Conservation (phyloP, 2,888 invertebrate species). For the Tipula confusa region DNA sequence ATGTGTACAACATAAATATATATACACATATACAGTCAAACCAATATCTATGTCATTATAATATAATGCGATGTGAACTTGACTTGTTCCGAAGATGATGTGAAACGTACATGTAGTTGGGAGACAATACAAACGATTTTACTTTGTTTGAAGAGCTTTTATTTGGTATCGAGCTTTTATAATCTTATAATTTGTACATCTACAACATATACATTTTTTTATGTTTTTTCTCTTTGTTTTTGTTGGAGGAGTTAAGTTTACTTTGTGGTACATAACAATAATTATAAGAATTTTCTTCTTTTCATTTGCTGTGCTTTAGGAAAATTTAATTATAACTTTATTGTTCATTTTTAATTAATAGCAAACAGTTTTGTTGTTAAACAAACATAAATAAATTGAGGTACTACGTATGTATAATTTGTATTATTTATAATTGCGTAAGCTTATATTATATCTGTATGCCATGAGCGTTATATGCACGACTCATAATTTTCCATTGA, state of each 20-base stretch:
- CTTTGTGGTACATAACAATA: not conserved
- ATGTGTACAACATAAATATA: not conserved
- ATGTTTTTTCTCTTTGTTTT: not conserved
- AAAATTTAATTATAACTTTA: slow-evolving; percentile 12
- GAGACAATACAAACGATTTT: not conserved
- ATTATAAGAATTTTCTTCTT: not conserved
- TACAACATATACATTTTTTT: not conserved
- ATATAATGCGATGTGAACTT: not conserved
- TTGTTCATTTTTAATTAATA: not conserved
- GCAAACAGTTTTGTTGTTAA: not conserved
- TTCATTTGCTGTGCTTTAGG: not conserved
- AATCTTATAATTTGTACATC: not conserved
- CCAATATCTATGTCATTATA: not conserved
- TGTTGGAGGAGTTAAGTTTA: not conserved
- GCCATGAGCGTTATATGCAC: not conserved
- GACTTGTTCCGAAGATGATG: too few species aligned
- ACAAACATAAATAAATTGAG: not conserved
- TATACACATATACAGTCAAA: not conserved
- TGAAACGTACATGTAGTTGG: too few species aligned
- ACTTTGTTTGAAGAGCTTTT: not conserved
- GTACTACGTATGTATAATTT: not conserved
- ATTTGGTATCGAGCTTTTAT: not conserved
- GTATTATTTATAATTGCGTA: not conserved
- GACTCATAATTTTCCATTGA: not conserved
- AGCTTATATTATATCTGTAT: not conserved